Base-by-base conservation (phyloP, 2,888 invertebrate genomes). In the Drosophila mayaguana region DNA sequence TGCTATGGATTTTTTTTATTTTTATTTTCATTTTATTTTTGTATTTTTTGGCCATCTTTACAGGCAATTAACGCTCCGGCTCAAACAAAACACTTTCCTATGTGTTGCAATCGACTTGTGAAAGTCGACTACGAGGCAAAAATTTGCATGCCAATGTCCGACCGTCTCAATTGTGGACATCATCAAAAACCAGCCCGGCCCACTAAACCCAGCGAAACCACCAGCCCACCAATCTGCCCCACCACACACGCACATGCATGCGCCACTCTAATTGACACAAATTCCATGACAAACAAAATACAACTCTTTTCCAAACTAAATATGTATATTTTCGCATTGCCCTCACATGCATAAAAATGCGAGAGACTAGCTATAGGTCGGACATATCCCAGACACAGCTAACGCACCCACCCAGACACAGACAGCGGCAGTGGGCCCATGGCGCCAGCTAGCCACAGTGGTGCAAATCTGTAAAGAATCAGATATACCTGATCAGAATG, bases 61-160 rank as follows among this genome's bases (percentile, higher is more conserved):
- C 89, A 86, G 89, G 75, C 89, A 86, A 86, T 86, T 86, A 86
- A 85, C 88, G 85, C 72, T 63, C 60, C 45, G 55, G 67, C 73
- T 28, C 46, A 40, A 28, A 60, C 62, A 67, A 83, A 78, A 85
- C 79, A 87, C 89, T 88, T 86, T 86, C 89, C 85, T 89, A 87
- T 89, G 56, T 56, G 66, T 89, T 86, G 79, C 83, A 88, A 88
- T 69, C 60, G 59, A 62, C 83, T 86, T 88, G 88, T 83, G 88
- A 88, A 83, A 83, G 88, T 85, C 72, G 72, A 53, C 63, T 40
- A 63, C 62, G 71, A 66, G 54, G 75, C n/a, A 20, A 43, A 40
- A 73, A 86, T 84, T 84, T 88, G 89, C 83, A 84, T 84, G 86
- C 75, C 56, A 73, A 71, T 65, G 64, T 59, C 43, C 57, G 57